phyloP scores from a whole-genome alignment of 2,888 invertebrate genomes.

The Athrips mouffetella region DNA sequence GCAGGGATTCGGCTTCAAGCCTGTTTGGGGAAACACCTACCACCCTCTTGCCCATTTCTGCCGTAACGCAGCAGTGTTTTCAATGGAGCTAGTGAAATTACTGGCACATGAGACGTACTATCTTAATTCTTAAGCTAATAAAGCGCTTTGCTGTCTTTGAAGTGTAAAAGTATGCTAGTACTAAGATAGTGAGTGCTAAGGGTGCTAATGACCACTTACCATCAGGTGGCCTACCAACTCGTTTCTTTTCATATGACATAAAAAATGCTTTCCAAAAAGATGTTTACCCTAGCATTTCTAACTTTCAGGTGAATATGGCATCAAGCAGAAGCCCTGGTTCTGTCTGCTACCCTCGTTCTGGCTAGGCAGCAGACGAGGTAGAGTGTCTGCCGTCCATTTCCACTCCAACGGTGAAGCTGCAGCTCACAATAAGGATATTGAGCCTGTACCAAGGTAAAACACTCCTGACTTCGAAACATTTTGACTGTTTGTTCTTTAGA shows the following conservation, averaged over 20 bases:
- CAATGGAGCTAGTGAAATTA: no score
- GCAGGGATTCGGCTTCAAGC: no score
- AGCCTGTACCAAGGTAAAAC: constrained; percentile 81
- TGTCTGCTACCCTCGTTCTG: constrained; percentile 86
- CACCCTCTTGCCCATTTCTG: no score
- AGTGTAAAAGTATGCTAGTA: no score
- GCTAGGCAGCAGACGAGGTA: constrained; percentile 71
- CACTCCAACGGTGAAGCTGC: constrained; percentile 72
- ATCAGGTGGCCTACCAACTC: no score
- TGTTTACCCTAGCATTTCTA: not conserved
- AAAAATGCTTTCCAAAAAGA: no score
- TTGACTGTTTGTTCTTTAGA: not conserved
- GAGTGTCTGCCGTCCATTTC: constrained; percentile 64
- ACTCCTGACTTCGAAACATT: not conserved
- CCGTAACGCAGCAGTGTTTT: no score
- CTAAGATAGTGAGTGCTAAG: no score
- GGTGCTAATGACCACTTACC: not conserved
- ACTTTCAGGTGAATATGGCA: constrained; percentile 86
- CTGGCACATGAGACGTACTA: no score
- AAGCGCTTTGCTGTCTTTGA: no score
- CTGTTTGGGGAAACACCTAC: not conserved
- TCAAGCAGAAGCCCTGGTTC: constrained; percentile 85
- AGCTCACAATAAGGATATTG: constrained; percentile 81
- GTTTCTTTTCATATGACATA: no score
- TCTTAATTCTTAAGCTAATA: no score